Evolutionary conservation across 1,140 invertebrate species (phyloP), one percentile per base, ranked within the genome.

Genomic region (Trichonephila clavipes): DNA sequence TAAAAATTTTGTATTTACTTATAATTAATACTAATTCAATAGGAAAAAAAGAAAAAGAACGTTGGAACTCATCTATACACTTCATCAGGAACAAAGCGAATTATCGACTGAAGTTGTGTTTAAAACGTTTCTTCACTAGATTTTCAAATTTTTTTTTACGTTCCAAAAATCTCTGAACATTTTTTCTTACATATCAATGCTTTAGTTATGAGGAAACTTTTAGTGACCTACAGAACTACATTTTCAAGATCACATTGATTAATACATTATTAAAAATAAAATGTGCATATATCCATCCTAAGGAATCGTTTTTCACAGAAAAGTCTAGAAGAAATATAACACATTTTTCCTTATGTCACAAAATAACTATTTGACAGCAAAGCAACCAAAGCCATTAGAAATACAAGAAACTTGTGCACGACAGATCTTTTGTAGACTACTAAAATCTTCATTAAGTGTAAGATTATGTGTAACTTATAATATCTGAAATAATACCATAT

Each of bases 211-310:
- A 77, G 72, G 28, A 77, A 77, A 34, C 72, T 77, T 77, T 14
- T 12, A 77, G 72, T 85, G 58, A 58, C 21, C 72, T 90, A 90
- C 7, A 90, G 19, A 34, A 10, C 89, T 90, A 90, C 51, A 66
- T 24, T 16, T 62, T 90, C 89, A 90, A 90, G 72, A 90, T 81
- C 72, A 82, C 89, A 82, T 51, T 82, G 24, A 82, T 81, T 59
- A 90, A 82, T 69, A 90, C 72, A 18, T 81, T 90, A 90, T 90
- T 81, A 90, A 90, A 90, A 90, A 90, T 90, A 90, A 90, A 90
- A 82, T 90, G 89, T 90, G 66, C 77, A 90, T 82, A 90, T 90
- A 81, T 90, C 28, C 59, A 61, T 90, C 77, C 89, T 81, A 90
- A 77, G 19, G 21, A 77, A 90, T 81, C 40, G 34, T 40, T 90